A percentile compares a stretch with the other conserved stretches of the same genome.
phyloP scores from a whole-genome alignment of 2,113 vertebrate genomes.

The Festucalex cinctus region DNA sequence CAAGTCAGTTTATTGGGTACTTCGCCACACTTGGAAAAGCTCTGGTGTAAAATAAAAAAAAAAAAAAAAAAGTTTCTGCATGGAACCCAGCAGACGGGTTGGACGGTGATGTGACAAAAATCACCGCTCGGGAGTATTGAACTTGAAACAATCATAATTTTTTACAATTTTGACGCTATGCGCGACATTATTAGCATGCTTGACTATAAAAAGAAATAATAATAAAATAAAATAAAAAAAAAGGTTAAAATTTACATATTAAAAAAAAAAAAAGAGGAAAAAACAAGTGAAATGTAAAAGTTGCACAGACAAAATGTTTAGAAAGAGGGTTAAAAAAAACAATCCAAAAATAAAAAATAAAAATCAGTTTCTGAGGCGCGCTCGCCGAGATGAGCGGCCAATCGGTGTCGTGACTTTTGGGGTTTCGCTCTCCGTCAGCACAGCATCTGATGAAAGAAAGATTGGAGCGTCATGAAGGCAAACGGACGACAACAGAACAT shows the following conservation, averaged over 20 bases:
- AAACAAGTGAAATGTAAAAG: background rate
- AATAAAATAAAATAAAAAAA: slow-evolving; percentile 30
- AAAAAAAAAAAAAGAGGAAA: background rate
- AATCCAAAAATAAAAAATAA: too few relatives aligned
- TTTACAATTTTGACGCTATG: too few relatives aligned
- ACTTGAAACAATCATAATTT: too few relatives aligned
- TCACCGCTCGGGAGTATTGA: background rate
- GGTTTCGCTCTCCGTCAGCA: slow-evolving; percentile 84
- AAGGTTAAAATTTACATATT: background rate
- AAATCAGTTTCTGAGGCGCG: slow-evolving; percentile 69
- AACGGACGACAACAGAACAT: background rate
- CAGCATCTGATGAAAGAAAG: slow-evolving; percentile 60
- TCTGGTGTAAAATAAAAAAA: background rate
- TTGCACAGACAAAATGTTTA: background rate
- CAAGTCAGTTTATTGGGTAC: background rate
- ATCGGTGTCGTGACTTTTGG: slow-evolving; percentile 92
- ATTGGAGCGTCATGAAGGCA: background rate
- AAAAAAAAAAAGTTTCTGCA: background rate
- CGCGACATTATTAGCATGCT: too few relatives aligned
- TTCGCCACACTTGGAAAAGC: background rate
- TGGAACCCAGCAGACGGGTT: slow-evolving; percentile 20
- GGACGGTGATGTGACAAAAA: background rate
- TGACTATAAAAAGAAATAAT: too few relatives aligned
- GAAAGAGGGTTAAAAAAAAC: background rate
- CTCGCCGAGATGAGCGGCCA: slow-evolving; percentile 74